A percentile compares a stretch with the other conserved stretches of the same genome.
phyloP scores from a whole-genome alignment of 2,113 vertebrate genomes.

The Phrynocephalus versicolor region DNA sequence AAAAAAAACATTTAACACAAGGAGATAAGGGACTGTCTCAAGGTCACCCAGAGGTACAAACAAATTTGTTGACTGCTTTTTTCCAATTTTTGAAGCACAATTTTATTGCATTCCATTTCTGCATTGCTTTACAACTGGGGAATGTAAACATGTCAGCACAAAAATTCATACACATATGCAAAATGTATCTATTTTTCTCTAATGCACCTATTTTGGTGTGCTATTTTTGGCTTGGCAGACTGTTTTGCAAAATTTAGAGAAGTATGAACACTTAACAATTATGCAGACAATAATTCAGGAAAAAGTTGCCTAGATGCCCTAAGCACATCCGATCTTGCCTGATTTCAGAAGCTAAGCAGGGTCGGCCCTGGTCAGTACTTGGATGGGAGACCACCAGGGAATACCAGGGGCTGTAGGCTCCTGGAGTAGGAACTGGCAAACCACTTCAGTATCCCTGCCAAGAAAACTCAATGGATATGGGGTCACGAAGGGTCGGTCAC shows the following conservation, averaged over 20 bases:
- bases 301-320: too few relatives aligned
- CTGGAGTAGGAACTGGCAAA: too few relatives aligned
- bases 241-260: neutral
- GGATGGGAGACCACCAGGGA: too few relatives aligned
- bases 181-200: neutral
- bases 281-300: too few relatives aligned
- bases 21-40: too few relatives aligned
- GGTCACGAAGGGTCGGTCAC: too few relatives aligned
- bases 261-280: neutral
- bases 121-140: neutral
- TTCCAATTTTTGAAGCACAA: neutral
- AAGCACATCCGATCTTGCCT: too few relatives aligned
- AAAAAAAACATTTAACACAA: neutral
- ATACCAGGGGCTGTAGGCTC: too few relatives aligned
- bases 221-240: neutral
- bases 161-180: neutral
- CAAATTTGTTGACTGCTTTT: neutral
- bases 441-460: too few relatives aligned
- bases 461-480: too few relatives aligned
- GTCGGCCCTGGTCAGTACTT: too few relatives aligned
- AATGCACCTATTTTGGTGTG: neutral
- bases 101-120: neutral
- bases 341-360: too few relatives aligned
- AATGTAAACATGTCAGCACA: neutral
- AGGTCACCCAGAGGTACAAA: neutral